phyloP scores from a whole-genome alignment of 2,797 vertebrate genomes.

The Dendrocincla tyrannina region DNA sequence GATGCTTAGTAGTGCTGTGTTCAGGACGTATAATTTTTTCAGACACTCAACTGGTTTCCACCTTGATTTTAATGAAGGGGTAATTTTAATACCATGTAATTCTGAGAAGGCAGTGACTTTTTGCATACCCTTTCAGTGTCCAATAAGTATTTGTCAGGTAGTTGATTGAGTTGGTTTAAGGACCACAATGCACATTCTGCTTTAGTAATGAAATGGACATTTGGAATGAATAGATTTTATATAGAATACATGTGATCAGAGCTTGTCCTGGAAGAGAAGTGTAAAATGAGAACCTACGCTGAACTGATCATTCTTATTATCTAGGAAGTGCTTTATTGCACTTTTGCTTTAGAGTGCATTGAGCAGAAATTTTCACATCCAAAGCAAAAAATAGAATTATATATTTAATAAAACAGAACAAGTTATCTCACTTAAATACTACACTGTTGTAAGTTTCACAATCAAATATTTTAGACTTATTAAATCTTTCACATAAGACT shows the following conservation, averaged over 20 bases:
- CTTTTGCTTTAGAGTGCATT: not conserved
- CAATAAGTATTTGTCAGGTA: not conserved
- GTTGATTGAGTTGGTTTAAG: conserved; percentile 30
- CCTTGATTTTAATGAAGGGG: not conserved
- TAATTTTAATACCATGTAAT: not conserved
- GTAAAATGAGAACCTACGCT: not conserved
- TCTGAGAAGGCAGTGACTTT: not conserved
- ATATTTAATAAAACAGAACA: not conserved
- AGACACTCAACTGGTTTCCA: not conserved
- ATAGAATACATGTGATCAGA: not conserved
- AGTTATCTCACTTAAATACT: not conserved
- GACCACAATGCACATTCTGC: not conserved
- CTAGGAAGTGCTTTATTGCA: not conserved
- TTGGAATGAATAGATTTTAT: not conserved
- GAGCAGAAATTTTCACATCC: not conserved
- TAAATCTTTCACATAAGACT: not conserved
- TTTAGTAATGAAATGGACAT: not conserved
- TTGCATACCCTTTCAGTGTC: not conserved
- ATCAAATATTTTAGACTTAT: not conserved
- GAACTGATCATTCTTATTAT: not conserved
- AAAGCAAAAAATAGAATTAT: not conserved
- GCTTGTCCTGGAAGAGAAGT: not conserved
- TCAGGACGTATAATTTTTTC: not conserved
- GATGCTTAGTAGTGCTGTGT: not conserved
- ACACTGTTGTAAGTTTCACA: not conserved